Evolutionary conservation across 2,888 invertebrate species (phyloP).

Genomic region (Apotomis betuletana): DNA sequence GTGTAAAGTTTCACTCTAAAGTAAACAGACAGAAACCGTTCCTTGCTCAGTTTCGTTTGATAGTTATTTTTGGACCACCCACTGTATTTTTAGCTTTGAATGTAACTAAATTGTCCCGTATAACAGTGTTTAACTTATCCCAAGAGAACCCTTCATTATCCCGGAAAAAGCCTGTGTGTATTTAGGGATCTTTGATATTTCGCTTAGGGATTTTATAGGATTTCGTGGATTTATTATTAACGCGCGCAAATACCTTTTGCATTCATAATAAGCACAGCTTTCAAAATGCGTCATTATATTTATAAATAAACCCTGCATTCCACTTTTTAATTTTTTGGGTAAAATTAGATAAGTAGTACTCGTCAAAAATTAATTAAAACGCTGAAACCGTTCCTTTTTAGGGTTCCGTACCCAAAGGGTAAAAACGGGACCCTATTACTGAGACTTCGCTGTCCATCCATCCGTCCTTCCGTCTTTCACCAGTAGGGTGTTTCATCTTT

Average conservation of each 20-base stretch:
- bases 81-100: slow-evolving; percentile 34
- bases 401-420: too few relatives aligned
- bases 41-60: slow-evolving; percentile 8
- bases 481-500: too few relatives aligned
- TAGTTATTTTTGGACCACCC: slow-evolving; percentile 26
- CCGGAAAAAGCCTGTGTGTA: slow-evolving; percentile 30
- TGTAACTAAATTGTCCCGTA: slow-evolving; percentile 35
- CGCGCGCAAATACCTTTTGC: slow-evolving; percentile 12
- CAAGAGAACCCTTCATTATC: slow-evolving; percentile 36
- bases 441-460: too few relatives aligned
- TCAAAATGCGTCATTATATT: slow-evolving; percentile 18
- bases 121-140: slow-evolving; percentile 33
- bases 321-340: too few relatives aligned
- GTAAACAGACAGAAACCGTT: slow-evolving; percentile 17
- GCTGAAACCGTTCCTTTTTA: too few relatives aligned
- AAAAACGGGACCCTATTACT: too few relatives aligned
- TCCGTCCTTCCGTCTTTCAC: too few relatives aligned
- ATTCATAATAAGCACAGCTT: slow-evolving; percentile 21
- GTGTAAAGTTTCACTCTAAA: slow-evolving; percentile 8
- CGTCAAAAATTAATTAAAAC: too few relatives aligned
- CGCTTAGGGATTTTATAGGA: slow-evolving; percentile 32
- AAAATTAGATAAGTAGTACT: too few relatives aligned
- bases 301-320: background rate
- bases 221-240: slow-evolving; percentile 28
- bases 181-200: slow-evolving; percentile 34